Evolutionary conservation across 2,797 vertebrate genomes (phyloP).

Genomic region (Coregonus ussuriensis): DNA sequence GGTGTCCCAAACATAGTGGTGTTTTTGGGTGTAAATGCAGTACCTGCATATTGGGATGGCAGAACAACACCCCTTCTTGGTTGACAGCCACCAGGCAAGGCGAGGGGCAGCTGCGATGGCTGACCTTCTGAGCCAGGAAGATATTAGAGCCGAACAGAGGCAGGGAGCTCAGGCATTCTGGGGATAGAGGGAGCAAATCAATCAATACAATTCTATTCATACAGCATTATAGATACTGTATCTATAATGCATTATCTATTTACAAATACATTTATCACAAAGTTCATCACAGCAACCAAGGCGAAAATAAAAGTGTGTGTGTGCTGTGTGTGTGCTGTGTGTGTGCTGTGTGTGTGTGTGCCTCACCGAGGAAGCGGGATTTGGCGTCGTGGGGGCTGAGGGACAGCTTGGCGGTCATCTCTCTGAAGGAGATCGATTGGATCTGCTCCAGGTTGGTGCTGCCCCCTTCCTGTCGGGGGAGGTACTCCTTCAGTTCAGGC

Average conservation of each 20-base stretch:
- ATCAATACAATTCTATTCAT: not conserved
- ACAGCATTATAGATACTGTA: not conserved
- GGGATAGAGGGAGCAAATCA: constrained; percentile 24
- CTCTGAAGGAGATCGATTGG: constrained; percentile 45
- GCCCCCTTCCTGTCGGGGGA: constrained; percentile 55
- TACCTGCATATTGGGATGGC: constrained; percentile 81
- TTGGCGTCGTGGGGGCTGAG: constrained; percentile 68
- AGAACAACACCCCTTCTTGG: constrained; percentile 74
- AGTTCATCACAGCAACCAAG: no score
- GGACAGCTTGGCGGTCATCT: constrained; percentile 48
- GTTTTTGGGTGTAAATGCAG: not conserved
- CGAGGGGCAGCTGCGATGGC: constrained; percentile 59
- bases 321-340: not conserved
- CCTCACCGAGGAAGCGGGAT: constrained; percentile 70
- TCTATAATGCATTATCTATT: no score
- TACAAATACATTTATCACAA: not conserved
- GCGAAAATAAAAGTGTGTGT: not conserved
- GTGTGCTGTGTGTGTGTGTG: not conserved
- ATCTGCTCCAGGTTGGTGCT: constrained; percentile 55
- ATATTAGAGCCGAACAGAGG: constrained; percentile 83
- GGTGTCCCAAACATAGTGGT: not conserved
- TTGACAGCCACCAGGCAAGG: constrained; percentile 81
- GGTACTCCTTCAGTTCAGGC: constrained; percentile 63
- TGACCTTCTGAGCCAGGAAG: constrained; percentile 79
- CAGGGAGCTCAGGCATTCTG: constrained; percentile 74